A percentile compares a stretch with the other conserved stretches of the same genome.
Evolutionary conservation across 2,113 vertebrate species (phyloP).

Genomic region (Megaceryle maxima): DNA sequence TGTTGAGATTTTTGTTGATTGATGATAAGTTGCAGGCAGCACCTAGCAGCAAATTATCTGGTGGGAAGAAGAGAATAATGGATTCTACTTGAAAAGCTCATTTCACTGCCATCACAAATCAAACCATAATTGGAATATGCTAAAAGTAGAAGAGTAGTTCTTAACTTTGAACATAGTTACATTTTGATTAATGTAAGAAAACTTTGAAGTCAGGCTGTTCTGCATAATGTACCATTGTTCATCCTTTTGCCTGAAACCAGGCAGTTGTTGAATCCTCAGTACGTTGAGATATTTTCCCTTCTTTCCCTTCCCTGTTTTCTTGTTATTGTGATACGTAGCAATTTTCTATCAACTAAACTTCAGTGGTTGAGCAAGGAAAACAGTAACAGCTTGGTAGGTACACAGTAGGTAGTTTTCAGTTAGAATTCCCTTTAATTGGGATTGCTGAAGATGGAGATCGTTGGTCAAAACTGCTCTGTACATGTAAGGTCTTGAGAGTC

Average conservation of each 20-base stretch:
- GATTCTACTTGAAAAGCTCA: conserved; percentile 51
- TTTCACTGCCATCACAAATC: conserved; percentile 64
- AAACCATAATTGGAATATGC: conserved; percentile 54
- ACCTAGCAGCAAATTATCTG: conserved; percentile 60
- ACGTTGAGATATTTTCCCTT: neutral
- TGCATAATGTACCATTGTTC: neutral
- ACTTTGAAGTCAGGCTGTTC: conserved; percentile 23
- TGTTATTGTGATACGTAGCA: neutral
- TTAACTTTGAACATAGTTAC: conserved; percentile 18
- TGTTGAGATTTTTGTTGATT: conserved; percentile 65
- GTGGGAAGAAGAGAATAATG: conserved; percentile 63
- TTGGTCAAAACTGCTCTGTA: neutral
- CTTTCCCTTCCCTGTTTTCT: neutral
- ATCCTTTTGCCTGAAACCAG: neutral
- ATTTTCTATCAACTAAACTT: neutral
- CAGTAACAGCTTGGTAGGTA: neutral
- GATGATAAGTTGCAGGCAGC: conserved; percentile 60
- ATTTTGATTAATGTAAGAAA: conserved; percentile 43
- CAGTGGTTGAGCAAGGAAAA: neutral
- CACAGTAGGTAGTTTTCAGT: neutral
- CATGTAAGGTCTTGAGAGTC: neutral
- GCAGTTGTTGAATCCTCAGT: neutral
- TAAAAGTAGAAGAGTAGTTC: conserved; percentile 57
- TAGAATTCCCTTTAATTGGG: neutral
- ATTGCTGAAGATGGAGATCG: neutral